These are phyloP conservation scores for Grammomys surdaster DNA, from an alignment of 2,113 vertebrate genomes.

Conservation along the genomic window DNA sequence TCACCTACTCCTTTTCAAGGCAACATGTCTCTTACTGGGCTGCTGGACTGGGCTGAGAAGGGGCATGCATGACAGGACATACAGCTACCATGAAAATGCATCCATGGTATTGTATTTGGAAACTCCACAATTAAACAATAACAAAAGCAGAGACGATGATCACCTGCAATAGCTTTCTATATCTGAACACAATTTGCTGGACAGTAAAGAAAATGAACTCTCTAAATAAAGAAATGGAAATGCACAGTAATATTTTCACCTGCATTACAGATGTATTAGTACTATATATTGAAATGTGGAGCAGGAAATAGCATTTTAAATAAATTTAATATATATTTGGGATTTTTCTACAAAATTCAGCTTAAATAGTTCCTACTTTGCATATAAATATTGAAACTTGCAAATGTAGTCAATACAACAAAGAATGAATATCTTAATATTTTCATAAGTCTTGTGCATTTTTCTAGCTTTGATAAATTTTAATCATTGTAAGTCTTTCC, in stretches of 20 bases:
- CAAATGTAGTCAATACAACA: neutral
- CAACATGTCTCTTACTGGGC: constrained; percentile 73
- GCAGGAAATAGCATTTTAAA: neutral
- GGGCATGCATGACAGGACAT: constrained; percentile 48
- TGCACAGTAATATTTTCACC: neutral
- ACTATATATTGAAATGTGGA: neutral
- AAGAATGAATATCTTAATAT: neutral
- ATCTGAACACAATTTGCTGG: neutral
- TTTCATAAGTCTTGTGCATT: constrained; percentile 21
- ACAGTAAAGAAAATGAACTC: constrained; percentile 13
- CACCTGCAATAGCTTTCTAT: neutral
- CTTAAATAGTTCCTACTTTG: neutral
- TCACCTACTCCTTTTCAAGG: constrained; percentile 71
- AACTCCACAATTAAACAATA: constrained; percentile 63
- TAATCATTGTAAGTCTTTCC: constrained; percentile 62
- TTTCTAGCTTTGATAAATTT: constrained; percentile 60
- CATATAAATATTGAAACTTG: neutral
- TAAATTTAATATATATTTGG: neutral
- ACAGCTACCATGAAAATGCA: constrained; percentile 67
- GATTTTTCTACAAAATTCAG: constrained; percentile 19
- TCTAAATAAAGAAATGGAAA: neutral
- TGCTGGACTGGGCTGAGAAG: constrained; percentile 27
- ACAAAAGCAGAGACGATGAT: constrained; percentile 31
- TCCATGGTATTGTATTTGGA: constrained; percentile 27
- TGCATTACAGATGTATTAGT: neutral